Base-by-base conservation (phyloP, 2,797 vertebrate genomes). In the Coregonus suidteri region DNA sequence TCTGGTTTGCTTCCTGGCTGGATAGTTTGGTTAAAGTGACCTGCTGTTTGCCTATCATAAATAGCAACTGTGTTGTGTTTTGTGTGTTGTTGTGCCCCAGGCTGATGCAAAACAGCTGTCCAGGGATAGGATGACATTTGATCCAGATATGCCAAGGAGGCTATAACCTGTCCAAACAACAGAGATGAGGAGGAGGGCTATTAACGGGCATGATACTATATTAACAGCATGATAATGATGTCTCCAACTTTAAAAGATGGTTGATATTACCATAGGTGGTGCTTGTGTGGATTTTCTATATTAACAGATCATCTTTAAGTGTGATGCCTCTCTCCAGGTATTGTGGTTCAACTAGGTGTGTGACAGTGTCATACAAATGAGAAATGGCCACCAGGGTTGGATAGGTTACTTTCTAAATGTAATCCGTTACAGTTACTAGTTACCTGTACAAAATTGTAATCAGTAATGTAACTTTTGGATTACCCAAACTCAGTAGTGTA, bases 51-150 rank as follows among this genome's bases (percentile, higher is more conserved):
- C 2, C 11, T 47, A 41, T 74, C 53, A 62, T 41, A 7, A 53
- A 74, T n/a, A 74, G 34, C 72, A 62, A 54, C 71, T 35, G 37
- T 35, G 18, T 6, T 41, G 41, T 70, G 41, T 47, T 47, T 47
- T 4, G 35, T 47, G 18, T 18, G 34, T 37, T 35, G 66, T 37
- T 16, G 53, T 59, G 70, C 41, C 47, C 13, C 20, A 70, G 68
- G 31, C 35, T 20, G 37, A 25, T n/a, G 35, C 20, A 16, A 25
- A 66, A 54, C 11, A 31, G 51, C 20, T 71, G 51, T 20, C 70
- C 51, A 72, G 71, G 51, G 52, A 72, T 72, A 18, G n/a, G n/a
- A 62, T 31, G 51, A 20, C 71, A 72, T 72, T 72, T 72, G 25
- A 72, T 72, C 51, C 30, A 54, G 30, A 31, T 18, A 31, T 54